These are phyloP conservation scores for Sepiola atlantica DNA, from an alignment of 2,888 invertebrate genomes.

Conservation along the genomic window DNA sequence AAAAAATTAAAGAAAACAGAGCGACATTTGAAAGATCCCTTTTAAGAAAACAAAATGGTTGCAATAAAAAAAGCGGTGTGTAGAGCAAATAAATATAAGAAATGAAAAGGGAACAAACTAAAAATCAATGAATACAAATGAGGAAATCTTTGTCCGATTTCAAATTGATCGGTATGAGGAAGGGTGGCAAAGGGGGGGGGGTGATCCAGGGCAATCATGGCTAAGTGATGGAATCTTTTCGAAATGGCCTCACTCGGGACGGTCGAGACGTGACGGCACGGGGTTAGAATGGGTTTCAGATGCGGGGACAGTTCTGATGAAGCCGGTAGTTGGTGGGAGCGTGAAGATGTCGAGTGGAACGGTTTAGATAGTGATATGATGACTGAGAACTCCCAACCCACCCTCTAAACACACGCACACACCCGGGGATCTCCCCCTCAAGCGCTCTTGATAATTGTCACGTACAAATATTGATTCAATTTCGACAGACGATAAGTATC, in stretches of 20 bases:
- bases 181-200: neutral
- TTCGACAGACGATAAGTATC: neutral
- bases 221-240: constrained; percentile 23
- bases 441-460: neutral
- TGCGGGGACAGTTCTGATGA: neutral
- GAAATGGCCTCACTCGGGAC: neutral
- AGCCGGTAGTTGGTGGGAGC: neutral
- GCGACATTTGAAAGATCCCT: neutral
- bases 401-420: fast-evolving
- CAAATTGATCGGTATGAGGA: neutral
- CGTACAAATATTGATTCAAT: constrained; percentile 32
- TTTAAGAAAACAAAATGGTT: neutral
- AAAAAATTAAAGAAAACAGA: neutral
- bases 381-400: neutral
- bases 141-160: constrained; percentile 18
- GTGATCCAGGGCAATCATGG: neutral
- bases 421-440: neutral
- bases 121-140: constrained; percentile 22
- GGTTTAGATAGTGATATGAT: neutral
- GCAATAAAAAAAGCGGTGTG: neutral
- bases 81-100: neutral
- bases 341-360: neutral
- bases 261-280: neutral
- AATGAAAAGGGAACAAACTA: neutral
- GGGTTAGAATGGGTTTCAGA: too few relatives aligned